Evolutionary conservation across 1,140 invertebrate genomes (phyloP).

Genomic region (Drosophila kikkawai): DNA sequence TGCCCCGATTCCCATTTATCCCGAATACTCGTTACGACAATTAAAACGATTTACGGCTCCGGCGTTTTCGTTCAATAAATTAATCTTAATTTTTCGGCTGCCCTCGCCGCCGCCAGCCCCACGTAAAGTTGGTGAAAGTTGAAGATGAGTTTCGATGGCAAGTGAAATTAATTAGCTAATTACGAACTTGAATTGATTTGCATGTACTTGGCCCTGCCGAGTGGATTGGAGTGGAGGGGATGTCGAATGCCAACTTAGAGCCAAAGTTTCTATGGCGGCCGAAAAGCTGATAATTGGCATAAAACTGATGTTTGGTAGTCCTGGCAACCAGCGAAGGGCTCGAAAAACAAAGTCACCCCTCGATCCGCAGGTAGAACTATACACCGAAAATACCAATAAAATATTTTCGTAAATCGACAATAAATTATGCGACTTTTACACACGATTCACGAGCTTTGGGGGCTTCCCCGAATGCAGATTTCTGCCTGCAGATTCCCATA

Average conservation of each 20-base stretch:
- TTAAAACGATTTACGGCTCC: conserved; percentile 76
- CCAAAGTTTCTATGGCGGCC: neutral
- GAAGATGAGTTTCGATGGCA: conserved; percentile 30
- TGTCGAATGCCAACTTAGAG: neutral
- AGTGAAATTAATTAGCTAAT: conserved; percentile 81
- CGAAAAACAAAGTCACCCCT: neutral
- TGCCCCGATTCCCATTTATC: conserved; percentile 72
- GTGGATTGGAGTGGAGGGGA: neutral
- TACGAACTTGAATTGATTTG: conserved; percentile 71
- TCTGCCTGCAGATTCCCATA: conserved; percentile 8
- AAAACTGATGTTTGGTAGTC: conserved; percentile 1
- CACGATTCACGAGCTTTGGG: conserved; percentile 21
- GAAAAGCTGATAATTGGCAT: conserved; percentile 30
- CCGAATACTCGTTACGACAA: conserved; percentile 69
- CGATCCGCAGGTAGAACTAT: neutral
- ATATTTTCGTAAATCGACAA: conserved; percentile 53
- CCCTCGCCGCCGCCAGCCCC: neutral
- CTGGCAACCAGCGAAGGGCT: neutral
- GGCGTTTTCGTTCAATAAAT: conserved; percentile 72
- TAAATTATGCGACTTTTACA: conserved; percentile 74
- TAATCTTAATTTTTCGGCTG: conserved; percentile 54
- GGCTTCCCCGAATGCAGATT: conserved; percentile 31
- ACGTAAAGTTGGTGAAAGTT: conserved; percentile 6
- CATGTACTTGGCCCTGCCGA: conserved; percentile 14
- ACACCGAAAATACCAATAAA: conserved; percentile 41